Evolutionary conservation across 1,140 invertebrate genomes (phyloP).

Genomic region (Drosophila varians): DNA sequence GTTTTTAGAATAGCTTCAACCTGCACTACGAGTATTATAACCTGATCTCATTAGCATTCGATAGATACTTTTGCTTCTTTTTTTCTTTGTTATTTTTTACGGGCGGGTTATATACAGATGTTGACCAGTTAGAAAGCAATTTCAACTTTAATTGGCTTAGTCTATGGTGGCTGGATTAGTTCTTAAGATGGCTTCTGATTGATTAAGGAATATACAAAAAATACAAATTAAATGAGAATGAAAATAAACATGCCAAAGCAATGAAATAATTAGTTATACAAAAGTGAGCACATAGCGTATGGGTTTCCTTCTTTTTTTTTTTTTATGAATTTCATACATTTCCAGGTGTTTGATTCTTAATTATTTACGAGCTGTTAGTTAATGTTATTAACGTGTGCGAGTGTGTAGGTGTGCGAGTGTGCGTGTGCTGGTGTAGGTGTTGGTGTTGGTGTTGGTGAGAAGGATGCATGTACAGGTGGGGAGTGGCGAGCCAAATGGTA

Average conservation of each 20-base stretch:
- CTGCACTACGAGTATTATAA: slow-evolving; percentile 32
- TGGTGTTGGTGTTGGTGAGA: slow-evolving; percentile 27
- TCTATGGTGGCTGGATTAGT: slow-evolving; percentile 28
- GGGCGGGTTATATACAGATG: slow-evolving; percentile 50
- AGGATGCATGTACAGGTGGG: slow-evolving; percentile 35
- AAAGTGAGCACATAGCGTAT: slow-evolving; percentile 16
- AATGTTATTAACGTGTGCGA: slow-evolving; percentile 56
- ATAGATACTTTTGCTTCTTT: slow-evolving; percentile 51
- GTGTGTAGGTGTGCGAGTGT: slow-evolving; percentile 23
- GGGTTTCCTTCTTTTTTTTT: neutral
- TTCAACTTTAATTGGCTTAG: slow-evolving; percentile 16
- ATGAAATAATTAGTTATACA: slow-evolving; percentile 33
- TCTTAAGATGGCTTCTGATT: slow-evolving; percentile 28
- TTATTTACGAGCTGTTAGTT: slow-evolving; percentile 62
- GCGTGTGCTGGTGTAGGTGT: slow-evolving; percentile 32
- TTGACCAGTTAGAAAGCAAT: slow-evolving; percentile 45
- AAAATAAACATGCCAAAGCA: slow-evolving; percentile 60
- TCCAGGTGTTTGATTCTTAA: slow-evolving; percentile 14
- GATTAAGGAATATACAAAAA: slow-evolving; percentile 20
- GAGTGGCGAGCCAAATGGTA: slow-evolving; percentile 64
- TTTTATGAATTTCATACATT: slow-evolving; percentile 7
- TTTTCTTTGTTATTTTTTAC: neutral
- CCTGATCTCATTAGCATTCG: slow-evolving; percentile 75
- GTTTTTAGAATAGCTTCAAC: slow-evolving; percentile 33
- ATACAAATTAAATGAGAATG: slow-evolving; percentile 34